Conservation (phyloP, 92 coral and sea anemone species). For the Porites divaricata region DNA sequence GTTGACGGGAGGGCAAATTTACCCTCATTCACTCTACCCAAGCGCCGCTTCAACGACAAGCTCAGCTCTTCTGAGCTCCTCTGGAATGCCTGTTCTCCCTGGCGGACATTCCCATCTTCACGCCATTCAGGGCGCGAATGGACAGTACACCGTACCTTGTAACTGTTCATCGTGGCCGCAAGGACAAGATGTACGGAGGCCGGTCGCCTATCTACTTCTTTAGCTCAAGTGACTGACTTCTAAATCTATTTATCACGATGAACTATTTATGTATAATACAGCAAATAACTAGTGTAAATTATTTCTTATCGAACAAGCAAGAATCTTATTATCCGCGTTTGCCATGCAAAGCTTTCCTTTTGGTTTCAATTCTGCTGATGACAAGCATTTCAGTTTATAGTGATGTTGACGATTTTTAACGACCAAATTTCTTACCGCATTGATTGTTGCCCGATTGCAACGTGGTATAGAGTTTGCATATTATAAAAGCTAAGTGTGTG, state of each 20-base stretch:
- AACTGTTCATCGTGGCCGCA: constrained; percentile 91
- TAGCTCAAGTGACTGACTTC: constrained; percentile 65
- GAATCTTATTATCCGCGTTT: constrained; percentile 41
- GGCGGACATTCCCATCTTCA: constrained; percentile 87
- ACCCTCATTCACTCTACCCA: constrained; percentile 84
- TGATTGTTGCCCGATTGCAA: constrained; percentile 67
- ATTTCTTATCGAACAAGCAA: constrained; percentile 65
- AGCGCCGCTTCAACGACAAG: constrained; percentile 72
- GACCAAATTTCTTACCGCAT: constrained; percentile 61
- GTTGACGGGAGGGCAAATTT: constrained; percentile 77
- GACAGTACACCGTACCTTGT: constrained; percentile 96
- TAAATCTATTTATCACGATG: constrained; percentile 67
- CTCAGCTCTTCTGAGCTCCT: constrained; percentile 74
- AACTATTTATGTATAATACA: constrained; percentile 77
- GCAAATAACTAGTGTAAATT: constrained; percentile 83
- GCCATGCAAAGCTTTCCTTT: constrained; percentile 8
- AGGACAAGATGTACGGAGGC: constrained; percentile 88
- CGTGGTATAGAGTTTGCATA: constrained; percentile 80
- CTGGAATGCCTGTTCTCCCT: constrained; percentile 80
- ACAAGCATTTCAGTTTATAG: constrained; percentile 36
- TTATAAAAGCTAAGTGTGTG: constrained; percentile 73
- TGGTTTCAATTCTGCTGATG: constrained; percentile 42
- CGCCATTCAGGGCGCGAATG: constrained; percentile 91
- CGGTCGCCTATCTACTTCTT: constrained; percentile 95
- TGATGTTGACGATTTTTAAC: constrained; percentile 36